Evolutionary conservation across 2,113 vertebrate genomes (phyloP).

Genomic region (Podarcis muralis): DNA sequence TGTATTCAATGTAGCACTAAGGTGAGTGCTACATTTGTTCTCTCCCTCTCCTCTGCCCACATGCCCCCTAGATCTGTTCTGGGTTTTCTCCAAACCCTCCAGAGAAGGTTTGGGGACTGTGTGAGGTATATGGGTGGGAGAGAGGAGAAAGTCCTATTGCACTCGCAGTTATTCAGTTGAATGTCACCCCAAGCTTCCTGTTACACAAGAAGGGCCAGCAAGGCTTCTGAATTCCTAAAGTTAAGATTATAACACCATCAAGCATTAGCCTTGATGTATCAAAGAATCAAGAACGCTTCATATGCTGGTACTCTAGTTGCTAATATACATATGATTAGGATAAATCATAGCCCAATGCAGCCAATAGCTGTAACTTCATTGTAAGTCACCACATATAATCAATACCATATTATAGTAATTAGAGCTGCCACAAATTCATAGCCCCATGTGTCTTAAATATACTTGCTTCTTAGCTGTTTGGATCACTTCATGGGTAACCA

Average conservation of each 20-base stretch:
- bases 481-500: conserved; percentile 16
- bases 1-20: no score
- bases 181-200: background rate
- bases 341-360: conserved; percentile 7
- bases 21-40: no score
- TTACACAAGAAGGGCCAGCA: conserved; percentile 24
- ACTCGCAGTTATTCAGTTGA: no score
- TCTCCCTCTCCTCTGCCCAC: no score
- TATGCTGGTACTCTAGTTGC: background rate
- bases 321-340: conserved; percentile 31
- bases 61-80: no score
- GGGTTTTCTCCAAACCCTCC: no score
- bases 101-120: no score
- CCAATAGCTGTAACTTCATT: conserved; percentile 15
- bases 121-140: no score
- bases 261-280: conserved; percentile 11
- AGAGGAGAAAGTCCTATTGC: no score
- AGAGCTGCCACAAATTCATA: conserved; percentile 6
- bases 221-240: conserved; percentile 35
- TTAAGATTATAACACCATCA: conserved; percentile 31
- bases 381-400: conserved; percentile 8
- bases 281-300: conserved; percentile 17
- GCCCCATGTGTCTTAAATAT: background rate
- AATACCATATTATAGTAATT: conserved; percentile 3
- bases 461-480: background rate